Percentiles rank a stretch among this genome's conserved stretches.
These are phyloP conservation scores for Oscheius sp. DNA, from an alignment of 2,888 invertebrate species.

Conservation along the genomic window DNA sequence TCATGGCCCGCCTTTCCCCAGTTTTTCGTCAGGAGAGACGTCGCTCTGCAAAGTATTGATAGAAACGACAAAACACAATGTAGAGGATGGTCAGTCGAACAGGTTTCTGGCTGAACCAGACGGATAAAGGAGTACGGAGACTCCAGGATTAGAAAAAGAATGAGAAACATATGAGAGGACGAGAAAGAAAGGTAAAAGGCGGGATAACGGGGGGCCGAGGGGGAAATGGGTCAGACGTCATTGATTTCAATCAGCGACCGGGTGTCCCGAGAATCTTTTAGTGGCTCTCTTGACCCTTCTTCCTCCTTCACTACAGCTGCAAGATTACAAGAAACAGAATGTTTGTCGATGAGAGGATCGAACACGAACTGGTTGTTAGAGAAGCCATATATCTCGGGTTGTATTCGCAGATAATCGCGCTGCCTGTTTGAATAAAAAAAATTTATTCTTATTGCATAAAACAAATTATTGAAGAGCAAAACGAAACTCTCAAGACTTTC, in stretches of 20 bases:
- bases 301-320: too few species aligned
- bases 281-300: slow-evolving; percentile 26
- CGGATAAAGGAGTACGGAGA: slow-evolving; percentile 21
- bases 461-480: too few species aligned
- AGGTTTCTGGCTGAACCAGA: slow-evolving; percentile 5
- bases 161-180: not conserved
- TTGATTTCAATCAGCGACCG: slow-evolving; percentile 28
- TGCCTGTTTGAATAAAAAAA: too few species aligned
- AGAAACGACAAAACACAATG: slow-evolving; percentile 5
- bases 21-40: slow-evolving; percentile 8
- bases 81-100: not conserved
- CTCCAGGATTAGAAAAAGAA: not conserved
- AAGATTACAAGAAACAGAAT: too few species aligned
- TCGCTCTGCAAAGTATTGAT: too few species aligned
- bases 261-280: slow-evolving; percentile 19
- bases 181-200: not conserved
- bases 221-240: slow-evolving; percentile 27
- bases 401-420: too few species aligned
- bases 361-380: too few species aligned
- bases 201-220: slow-evolving; percentile 9
- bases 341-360: too few species aligned
- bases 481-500: too few species aligned
- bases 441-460: too few species aligned
- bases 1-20: not conserved
- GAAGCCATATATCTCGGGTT: too few species aligned